Evolutionary conservation across 1,140 invertebrate species (phyloP).

Genomic region (Protaetia brevitarsis): DNA sequence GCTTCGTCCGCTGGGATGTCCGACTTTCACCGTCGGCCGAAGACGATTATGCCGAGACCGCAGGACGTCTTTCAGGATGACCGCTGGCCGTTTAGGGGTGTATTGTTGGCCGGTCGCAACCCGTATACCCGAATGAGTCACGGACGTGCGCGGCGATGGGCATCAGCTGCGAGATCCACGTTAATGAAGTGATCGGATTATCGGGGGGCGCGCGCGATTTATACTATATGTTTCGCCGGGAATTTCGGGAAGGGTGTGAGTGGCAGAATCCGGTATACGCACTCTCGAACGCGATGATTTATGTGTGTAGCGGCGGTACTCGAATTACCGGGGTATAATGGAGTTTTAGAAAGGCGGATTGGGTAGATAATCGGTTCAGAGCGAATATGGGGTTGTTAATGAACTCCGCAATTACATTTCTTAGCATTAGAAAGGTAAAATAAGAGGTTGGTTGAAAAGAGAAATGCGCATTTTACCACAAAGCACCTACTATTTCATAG

Average conservation of each 20-base stretch:
- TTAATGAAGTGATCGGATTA: conserved; percentile 16
- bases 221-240: neutral
- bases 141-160: neutral
- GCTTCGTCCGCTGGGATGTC: neutral
- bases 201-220: neutral
- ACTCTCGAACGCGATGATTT: neutral
- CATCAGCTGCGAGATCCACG: conserved; percentile 9
- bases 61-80: conserved; percentile 43
- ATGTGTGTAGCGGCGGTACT: neutral
- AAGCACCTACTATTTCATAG: no score
- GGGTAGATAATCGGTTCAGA: neutral
- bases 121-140: conserved; percentile 6
- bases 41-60: conserved; percentile 39
- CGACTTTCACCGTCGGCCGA: neutral
- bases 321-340: conserved; percentile 3
- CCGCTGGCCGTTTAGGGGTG: conserved; percentile 39
- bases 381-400: neutral
- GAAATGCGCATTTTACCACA: no score
- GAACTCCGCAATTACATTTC: no score
- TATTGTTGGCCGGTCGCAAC: conserved; percentile 34
- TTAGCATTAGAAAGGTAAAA: no score
- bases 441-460: no score
- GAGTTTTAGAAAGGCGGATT: neutral
- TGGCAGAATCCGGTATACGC: neutral
- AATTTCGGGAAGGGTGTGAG: neutral